Conservation (phyloP, 2,888 invertebrate species). For the Sinohyriopsis cumingii region DNA sequence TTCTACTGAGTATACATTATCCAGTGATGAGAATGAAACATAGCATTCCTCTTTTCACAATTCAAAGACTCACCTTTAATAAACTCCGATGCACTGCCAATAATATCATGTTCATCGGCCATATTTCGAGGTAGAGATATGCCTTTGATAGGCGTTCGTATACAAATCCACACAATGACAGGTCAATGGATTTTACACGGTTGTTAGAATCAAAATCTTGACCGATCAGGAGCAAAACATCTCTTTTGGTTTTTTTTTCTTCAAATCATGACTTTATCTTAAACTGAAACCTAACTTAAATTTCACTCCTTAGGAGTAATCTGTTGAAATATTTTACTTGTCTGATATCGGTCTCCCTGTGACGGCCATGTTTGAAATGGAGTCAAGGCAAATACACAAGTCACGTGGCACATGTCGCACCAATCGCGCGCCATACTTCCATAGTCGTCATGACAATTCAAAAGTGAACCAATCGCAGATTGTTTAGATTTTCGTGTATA, state of each 20-base stretch:
- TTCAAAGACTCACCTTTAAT: conserved; percentile 64
- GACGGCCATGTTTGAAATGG: conserved; percentile 67
- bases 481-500: conserved; percentile 10
- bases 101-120: conserved; percentile 70
- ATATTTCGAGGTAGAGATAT: conserved; percentile 40
- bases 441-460: conserved; percentile 66
- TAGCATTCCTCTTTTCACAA: background rate
- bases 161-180: too few species aligned
- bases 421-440: conserved; percentile 52
- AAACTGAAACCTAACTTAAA: too few species aligned
- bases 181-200: background rate
- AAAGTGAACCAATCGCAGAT: conserved; percentile 52
- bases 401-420: conserved; percentile 52
- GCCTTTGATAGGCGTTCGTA: background rate
- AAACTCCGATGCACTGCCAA: conserved; percentile 71
- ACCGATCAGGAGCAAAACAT: background rate
- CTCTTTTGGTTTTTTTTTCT: too few species aligned
- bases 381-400: conserved; percentile 39
- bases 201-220: background rate
- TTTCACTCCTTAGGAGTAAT: too few species aligned
- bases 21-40: too few species aligned
- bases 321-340: too few species aligned
- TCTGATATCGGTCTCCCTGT: conserved; percentile 12
- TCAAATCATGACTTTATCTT: too few species aligned
- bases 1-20: background rate